Base-by-base conservation (phyloP, 2,797 vertebrate genomes). In the Myotis myotis region DNA sequence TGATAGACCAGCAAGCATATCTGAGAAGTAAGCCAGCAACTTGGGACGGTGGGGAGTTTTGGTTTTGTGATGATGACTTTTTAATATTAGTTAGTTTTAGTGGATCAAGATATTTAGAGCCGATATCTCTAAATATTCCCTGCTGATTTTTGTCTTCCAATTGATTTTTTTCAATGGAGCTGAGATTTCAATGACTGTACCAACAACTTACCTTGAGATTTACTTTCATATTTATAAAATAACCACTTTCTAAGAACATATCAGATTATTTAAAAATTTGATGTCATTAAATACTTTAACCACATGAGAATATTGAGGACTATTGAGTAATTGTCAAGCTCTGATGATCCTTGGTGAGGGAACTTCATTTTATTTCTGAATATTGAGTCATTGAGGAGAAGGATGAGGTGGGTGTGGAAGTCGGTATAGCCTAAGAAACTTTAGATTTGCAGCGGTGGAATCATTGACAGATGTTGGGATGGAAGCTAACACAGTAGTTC, bases 121-220 rank as follows among this genome's bases (percentile, higher is more conserved):
- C 4, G 8, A 74, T 36, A 53, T 83, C 28, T 92, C 47, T 87
- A 89, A 91, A 93, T 93, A 96, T 97, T 97, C 97, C 97, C 97
- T 97, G 97, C 97, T 97, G 97, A 97, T 97, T 97, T 97, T 97
- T 97, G 97, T 97, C 97, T 81, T 97, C 97, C 80, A 78, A 66
- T 89, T 96, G 76, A 60, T 89, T 96, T 96, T 95, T 95, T 85
- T 12, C 83, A 92, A 96, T 91, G 97, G 97, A 97, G 95, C 96
- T 96, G 80, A 97, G 95, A 96, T 95, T 96, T 93, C 93, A 94
- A 95, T 97, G 97, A 97, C 97, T 97, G 97, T 97, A 96, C 97
- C 97, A 97, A 97, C 97, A 97, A 97, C 97, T 97, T 97, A 97
- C 97, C 94, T 96, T 96, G 89, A 94, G 80, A 92, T 94, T 96